Percentiles rank a stretch among this genome's conserved stretches.
These are phyloP conservation scores for Cecidostiba fungosa DNA, from an alignment of 2,888 invertebrate genomes.

Conservation along the genomic window DNA sequence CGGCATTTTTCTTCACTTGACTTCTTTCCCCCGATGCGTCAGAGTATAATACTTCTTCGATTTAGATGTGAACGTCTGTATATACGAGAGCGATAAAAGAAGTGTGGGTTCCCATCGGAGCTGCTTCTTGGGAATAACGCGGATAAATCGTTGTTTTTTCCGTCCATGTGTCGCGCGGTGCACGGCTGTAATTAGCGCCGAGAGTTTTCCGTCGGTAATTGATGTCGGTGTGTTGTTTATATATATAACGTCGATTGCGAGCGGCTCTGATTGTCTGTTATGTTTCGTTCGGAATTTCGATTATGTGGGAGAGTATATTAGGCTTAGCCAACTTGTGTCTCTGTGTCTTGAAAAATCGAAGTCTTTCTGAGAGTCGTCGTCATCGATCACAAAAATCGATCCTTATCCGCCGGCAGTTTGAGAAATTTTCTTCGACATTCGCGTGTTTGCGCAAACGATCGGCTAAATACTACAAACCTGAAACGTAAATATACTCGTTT, in stretches of 20 bases:
- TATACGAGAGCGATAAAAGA: not conserved
- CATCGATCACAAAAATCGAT: not conserved
- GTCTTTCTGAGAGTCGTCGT: no score
- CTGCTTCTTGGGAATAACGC: constrained; percentile 28
- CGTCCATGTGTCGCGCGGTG: not conserved
- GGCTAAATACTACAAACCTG: constrained; percentile 13
- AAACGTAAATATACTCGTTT: constrained; percentile 36
- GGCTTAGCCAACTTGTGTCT: not conserved
- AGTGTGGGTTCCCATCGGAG: constrained; percentile 24
- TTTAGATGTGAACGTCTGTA: constrained; percentile 4
- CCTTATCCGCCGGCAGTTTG: not conserved
- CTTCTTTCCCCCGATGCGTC: not conserved
- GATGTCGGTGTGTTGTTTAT: constrained; percentile 14
- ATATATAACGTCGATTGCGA: not conserved
- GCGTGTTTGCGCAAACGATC: constrained; percentile 26
- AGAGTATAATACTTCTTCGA: not conserved
- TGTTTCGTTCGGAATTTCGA: constrained; percentile 8
- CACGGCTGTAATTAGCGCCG: constrained; percentile 43
- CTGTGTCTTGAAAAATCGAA: no score
- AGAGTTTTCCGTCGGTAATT: constrained; percentile 42
- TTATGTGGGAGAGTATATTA: not conserved
- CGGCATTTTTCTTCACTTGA: constrained; percentile 32
- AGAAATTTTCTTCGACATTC: not conserved
- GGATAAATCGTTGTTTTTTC: constrained; percentile 32
- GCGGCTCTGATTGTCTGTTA: constrained; percentile 4